phyloP scores from a whole-genome alignment of 2,888 invertebrate species.

The Lapara coniferarum region DNA sequence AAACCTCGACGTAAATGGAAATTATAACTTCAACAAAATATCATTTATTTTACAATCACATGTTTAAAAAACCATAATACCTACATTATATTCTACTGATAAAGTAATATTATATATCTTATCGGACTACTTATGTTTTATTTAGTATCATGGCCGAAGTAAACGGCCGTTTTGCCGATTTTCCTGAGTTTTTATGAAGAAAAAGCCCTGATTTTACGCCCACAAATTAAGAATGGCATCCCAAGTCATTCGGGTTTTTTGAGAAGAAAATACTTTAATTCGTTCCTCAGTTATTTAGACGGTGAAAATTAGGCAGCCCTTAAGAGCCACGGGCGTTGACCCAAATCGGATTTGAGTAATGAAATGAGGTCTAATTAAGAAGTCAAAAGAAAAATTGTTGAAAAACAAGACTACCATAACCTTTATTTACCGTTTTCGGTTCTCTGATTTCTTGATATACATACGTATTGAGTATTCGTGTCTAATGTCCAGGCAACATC shows the following conservation, averaged over 20 bases:
- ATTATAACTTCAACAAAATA: too few relatives aligned
- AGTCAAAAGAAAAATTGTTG: constrained; percentile 62
- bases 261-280: constrained; percentile 27
- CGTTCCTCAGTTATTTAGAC: constrained; percentile 42
- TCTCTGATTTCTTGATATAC: too few relatives aligned
- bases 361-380: constrained; percentile 73
- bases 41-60: too few relatives aligned
- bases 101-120: too few relatives aligned
- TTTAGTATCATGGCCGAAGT: not conserved
- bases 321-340: constrained; percentile 66
- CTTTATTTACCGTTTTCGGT: constrained; percentile 45
- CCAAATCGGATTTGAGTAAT: constrained; percentile 76
- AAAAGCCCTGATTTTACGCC: constrained; percentile 21
- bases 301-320: constrained; percentile 63
- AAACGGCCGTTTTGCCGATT: not conserved
- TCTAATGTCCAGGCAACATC: too few relatives aligned
- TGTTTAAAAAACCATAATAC: too few relatives aligned
- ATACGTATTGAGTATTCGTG: too few relatives aligned
- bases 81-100: too few relatives aligned
- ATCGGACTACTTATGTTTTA: not conserved
- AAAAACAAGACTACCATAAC: constrained; percentile 56
- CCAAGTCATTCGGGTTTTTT: constrained; percentile 22
- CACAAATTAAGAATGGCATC: constrained; percentile 27
- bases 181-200: constrained; percentile 11
- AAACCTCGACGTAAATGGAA: too few relatives aligned